Base-by-base conservation (phyloP, 1,140 invertebrate genomes). In the Leptopilina boulardi region DNA sequence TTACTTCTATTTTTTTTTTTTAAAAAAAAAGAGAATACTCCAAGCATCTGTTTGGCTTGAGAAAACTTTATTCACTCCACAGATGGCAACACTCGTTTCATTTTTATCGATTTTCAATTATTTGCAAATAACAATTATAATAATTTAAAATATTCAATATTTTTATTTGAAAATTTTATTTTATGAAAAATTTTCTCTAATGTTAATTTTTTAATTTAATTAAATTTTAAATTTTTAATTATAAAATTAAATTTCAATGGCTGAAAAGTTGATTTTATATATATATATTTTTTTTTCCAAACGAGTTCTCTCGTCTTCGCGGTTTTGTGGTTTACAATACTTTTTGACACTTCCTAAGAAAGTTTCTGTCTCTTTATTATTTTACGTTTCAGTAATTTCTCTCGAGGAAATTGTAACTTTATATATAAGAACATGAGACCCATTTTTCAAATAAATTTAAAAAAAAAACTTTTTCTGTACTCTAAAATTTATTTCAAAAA, bases 31-130 rank as follows among this genome's bases (percentile, higher is more conserved):
- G 23, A 8, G 15, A 66, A 30, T n/a, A 23, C 26, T 30, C 10
- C 9, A 11, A n/a, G 56, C 21, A 66, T 26, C 56, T 30, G 23
- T n/a, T 66, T 23, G 59, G 59, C 59, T 66, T 30, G 59, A 11
- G 6, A 66, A 66, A 15, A 66, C 59, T 13, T 30, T 9, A 15
- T 1, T 66, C 15, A 6, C 59, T 30, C 59, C 13, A 66, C 59
- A 66, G 59, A 66, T 66, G 59, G 59, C 59, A 66, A 66, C 59
- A 66, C 59, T n/a, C 13, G 59, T 30, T 30, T n/a, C 15, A 66
- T 8, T 66, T 30, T 34, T 30, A 66, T 66, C 59, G n/a, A 66
- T 66, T 66, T 30, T 5, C 4, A 13, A 26, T 30, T 15, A 21
- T 59, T 59, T 26, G n/a, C 8, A 30, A 30, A 30, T 47, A n/a